Conservation (phyloP, 1,140 invertebrate species). For the Euwallacea similis region DNA sequence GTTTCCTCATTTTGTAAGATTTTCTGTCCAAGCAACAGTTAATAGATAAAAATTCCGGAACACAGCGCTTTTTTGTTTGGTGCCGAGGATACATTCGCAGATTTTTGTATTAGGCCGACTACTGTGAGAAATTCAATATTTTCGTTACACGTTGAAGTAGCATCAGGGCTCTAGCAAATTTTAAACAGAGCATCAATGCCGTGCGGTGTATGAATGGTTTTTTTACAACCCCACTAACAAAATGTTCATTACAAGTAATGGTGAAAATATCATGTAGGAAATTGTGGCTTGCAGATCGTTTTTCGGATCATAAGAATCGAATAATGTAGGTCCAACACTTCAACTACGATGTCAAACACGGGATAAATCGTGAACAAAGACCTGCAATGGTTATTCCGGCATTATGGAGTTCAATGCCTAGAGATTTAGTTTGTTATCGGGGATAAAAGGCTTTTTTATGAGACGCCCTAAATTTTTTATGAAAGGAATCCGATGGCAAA, state of each 20-base stretch:
- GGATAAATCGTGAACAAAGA: conserved; percentile 12
- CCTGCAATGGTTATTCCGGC: conserved; percentile 5
- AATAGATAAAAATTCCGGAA: background rate
- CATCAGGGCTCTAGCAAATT: no score
- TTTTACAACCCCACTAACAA: no score
- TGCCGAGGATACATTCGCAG: no score
- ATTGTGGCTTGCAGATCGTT: background rate
- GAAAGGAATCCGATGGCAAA: conserved; percentile 4
- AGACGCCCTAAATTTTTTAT: background rate
- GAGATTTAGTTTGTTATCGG: conserved; percentile 13
- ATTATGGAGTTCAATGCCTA: conserved; percentile 7
- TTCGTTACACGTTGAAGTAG: no score
- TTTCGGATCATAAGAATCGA: background rate
- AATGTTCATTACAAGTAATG: no score
- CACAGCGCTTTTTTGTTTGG: no score
- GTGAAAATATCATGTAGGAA: no score
- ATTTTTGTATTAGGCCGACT: no score
- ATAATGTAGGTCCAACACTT: background rate
- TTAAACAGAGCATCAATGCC: no score
- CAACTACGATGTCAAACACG: background rate
- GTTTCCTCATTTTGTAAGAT: background rate
- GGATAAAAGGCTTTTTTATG: background rate
- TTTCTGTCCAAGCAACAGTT: background rate
- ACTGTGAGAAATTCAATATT: no score
- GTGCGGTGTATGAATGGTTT: no score